Conservation (phyloP, 2,888 invertebrate species). For the Hypomecis atomaria region DNA sequence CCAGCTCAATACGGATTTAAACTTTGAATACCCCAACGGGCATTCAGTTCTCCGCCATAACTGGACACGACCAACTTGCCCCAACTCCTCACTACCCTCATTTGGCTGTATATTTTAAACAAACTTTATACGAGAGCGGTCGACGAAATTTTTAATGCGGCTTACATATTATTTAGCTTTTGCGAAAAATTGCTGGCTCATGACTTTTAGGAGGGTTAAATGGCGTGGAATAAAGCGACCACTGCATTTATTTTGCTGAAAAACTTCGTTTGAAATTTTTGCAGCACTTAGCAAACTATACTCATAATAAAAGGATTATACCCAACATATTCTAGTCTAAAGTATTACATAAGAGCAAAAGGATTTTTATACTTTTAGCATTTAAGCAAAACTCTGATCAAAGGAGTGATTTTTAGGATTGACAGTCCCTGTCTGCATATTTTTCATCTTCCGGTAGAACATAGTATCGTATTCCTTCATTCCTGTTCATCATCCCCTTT, state of each 20-base stretch:
- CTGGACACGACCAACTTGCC: constrained; percentile 22
- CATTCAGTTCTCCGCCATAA: neutral
- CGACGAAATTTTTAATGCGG: constrained; percentile 26
- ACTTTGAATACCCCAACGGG: constrained; percentile 9
- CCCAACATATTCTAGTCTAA: no score
- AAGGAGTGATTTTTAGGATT: no score
- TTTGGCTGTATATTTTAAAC: constrained; percentile 28
- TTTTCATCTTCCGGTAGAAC: no score
- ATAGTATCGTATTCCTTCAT: no score
- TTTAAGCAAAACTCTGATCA: no score
- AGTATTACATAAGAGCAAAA: no score
- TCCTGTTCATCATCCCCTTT: no score
- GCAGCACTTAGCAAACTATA: neutral
- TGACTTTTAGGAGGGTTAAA: constrained; percentile 15
- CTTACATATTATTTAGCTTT: constrained; percentile 26
- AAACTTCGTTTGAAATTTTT: neutral
- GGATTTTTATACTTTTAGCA: no score
- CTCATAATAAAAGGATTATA: no score
- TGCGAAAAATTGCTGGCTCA: constrained; percentile 11
- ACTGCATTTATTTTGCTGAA: neutral
- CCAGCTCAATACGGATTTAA: constrained; percentile 10
- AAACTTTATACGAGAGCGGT: constrained; percentile 24
- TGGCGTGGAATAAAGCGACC: constrained; percentile 9
- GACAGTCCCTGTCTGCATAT: no score
- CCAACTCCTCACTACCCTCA: constrained; percentile 28